Evolutionary conservation across 2,113 vertebrate genomes (phyloP).

Genomic region (Mormyrus iriodes): DNA sequence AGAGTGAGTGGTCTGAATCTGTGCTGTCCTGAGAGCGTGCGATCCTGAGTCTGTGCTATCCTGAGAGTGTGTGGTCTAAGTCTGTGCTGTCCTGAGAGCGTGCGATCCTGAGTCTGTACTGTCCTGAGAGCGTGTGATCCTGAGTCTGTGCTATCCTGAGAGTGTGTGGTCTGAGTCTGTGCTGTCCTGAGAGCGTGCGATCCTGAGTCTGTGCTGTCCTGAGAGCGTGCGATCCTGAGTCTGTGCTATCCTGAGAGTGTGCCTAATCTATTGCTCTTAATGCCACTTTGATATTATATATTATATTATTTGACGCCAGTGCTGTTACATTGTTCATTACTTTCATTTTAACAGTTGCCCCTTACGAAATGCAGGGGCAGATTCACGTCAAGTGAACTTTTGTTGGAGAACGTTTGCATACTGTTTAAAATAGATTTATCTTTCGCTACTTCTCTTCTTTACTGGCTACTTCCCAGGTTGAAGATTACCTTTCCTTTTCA

Average conservation of each 20-base stretch:
- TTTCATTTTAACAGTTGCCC: not conserved
- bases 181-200: too few species aligned
- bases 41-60: too few species aligned
- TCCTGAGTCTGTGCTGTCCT: not conserved
- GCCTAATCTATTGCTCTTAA: not conserved
- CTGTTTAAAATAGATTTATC: not conserved
- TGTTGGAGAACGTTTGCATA: not conserved
- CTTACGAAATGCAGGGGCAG: not conserved
- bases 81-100: too few species aligned
- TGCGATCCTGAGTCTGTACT: too few species aligned
- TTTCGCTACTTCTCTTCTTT: not conserved
- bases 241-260: too few species aligned
- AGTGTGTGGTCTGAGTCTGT: too few species aligned
- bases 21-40: too few species aligned
- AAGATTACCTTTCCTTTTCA: not conserved
- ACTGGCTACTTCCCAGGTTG: not conserved
- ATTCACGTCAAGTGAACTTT: conserved; percentile 12
- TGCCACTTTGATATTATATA: not conserved
- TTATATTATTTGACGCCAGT: not conserved
- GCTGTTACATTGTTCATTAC: not conserved
- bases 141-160: too few species aligned
- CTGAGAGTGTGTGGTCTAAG: too few species aligned
- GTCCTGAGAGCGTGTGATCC: too few species aligned
- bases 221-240: too few species aligned
- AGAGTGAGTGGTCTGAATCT: too few species aligned